phyloP scores from a whole-genome alignment of 2,797 vertebrate genomes.

The Chelidonichthys spinosus region DNA sequence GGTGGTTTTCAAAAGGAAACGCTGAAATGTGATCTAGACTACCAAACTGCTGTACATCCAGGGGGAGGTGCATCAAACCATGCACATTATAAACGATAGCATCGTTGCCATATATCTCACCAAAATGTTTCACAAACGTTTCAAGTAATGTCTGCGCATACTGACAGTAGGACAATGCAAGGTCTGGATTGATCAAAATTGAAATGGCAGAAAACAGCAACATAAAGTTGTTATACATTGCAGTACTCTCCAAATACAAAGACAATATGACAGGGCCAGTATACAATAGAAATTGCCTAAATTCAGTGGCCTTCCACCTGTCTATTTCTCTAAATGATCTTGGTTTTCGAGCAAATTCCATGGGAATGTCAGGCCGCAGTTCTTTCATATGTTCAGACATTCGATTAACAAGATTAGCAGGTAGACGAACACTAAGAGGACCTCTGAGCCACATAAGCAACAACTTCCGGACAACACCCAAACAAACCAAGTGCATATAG shows the following conservation, averaged over 20 bases:
- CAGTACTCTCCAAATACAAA: not conserved
- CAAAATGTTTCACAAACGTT: constrained; percentile 16
- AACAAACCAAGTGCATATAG: constrained; percentile 37
- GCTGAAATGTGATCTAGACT: not conserved
- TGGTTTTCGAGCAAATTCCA: constrained; percentile 44
- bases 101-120: constrained; percentile 37
- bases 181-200: constrained; percentile 21
- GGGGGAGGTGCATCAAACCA: constrained; percentile 26
- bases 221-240: constrained; percentile 29
- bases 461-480: constrained; percentile 19
- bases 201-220: constrained; percentile 33
- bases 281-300: constrained; percentile 28
- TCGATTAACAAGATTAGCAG: constrained; percentile 12
- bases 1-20: constrained; percentile 1
- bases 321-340: constrained; percentile 39
- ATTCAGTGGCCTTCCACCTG: constrained; percentile 35
- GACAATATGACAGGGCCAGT: constrained; percentile 24
- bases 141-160: not conserved
- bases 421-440: constrained; percentile 17
- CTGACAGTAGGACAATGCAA: not conserved
- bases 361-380: constrained; percentile 12
- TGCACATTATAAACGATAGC: constrained; percentile 51
- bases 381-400: constrained; percentile 32
- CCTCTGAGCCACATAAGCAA: constrained; percentile 35
- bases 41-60: constrained; percentile 7